Base-by-base conservation (phyloP, 2,113 vertebrate genomes). In the Felis chaus region DNA sequence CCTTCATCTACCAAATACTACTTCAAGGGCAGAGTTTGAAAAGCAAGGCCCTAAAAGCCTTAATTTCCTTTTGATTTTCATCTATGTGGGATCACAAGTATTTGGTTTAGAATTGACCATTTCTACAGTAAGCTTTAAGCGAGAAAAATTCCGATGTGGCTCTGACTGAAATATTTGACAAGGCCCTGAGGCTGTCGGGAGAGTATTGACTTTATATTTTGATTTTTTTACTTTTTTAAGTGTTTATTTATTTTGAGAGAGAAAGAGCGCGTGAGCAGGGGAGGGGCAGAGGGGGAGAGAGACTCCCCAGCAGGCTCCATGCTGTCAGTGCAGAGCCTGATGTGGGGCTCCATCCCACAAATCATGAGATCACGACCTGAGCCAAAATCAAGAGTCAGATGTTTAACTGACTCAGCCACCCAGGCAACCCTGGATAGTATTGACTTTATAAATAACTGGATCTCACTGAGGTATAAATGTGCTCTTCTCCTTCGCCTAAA, bases 1-100 rank as follows among this genome's bases (percentile, higher is more conserved):
- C 39, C 13, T 86, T 71, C 53, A 63, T 29, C 33, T 89, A 88
- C 29, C 36, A 82, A 92, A 31, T 61, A 45, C 74, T n/a, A 36
- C 16, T 89, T 31, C 68, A 82, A 93, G 66, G 85, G 27, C 53
- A 93, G 71, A 79, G 25, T 48, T 95, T 82, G 81, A 63, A 93
- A 95, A 91, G 11, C 39, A 93, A 69, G 39, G 0, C 1, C 33
- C 23, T 76, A n/a, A 50, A 90, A 31, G 19, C 6, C 36, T 93
- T 48, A 50, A n/a, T 68, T 93, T 68, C 48, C 81, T 68, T 80
- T 57, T 86, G 65, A 65, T 50, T 93, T 74, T 68, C 36, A 9
- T 86, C 39, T 93, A n/a, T 82, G 79, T 87, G 36, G 36, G 4
- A 97, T 95, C 81, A 53, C 68, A 87, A 61, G 69, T 95, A 95